These are phyloP conservation scores for Acanthaster planci DNA, from an alignment of 35 echinoderm and acorn worm genomes.

Conservation along the genomic window DNA sequence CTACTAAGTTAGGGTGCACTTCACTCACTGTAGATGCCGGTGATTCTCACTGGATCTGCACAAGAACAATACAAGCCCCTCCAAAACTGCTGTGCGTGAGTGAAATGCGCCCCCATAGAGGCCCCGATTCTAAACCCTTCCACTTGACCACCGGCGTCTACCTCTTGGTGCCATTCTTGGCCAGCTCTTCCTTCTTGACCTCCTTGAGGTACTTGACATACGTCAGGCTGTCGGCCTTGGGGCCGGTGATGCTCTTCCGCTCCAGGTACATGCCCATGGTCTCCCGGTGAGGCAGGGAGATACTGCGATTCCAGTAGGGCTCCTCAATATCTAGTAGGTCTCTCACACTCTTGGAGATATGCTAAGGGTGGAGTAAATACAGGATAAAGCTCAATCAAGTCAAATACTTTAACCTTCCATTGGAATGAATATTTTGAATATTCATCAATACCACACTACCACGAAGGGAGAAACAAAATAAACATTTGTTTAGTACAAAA, in stretches of 20 bases:
- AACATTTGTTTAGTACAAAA: conserved; percentile 28
- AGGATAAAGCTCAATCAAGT: too few relatives aligned
- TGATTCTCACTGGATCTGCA: too few relatives aligned
- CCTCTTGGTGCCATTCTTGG: conserved; percentile 34
- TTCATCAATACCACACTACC: too few relatives aligned
- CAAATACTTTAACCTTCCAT: too few relatives aligned
- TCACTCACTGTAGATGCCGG: too few relatives aligned
- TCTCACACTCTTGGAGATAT: conserved; percentile 75
- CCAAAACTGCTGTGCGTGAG: too few relatives aligned
- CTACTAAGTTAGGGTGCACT: too few relatives aligned
- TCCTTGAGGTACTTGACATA: conserved; percentile 89
- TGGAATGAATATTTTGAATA: too few relatives aligned
- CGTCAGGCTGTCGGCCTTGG: conserved; percentile 71
- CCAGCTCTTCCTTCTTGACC: conserved; percentile 63
- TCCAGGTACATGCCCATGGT: conserved; percentile 95
- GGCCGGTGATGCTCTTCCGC: conserved; percentile 84
- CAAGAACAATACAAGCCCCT: too few relatives aligned
- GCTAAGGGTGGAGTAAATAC: conserved; percentile 49
- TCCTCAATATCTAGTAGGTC: conserved; percentile 86
- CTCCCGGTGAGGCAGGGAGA: conserved; percentile 83
- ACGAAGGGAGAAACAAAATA: too few relatives aligned
- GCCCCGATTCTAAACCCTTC: too few relatives aligned
- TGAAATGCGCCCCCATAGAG: too few relatives aligned
- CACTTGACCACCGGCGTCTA: neutral
- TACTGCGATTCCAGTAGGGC: conserved; percentile 93